Conservation (phyloP, 2,888 invertebrate genomes). For the Dioctria linearis region DNA sequence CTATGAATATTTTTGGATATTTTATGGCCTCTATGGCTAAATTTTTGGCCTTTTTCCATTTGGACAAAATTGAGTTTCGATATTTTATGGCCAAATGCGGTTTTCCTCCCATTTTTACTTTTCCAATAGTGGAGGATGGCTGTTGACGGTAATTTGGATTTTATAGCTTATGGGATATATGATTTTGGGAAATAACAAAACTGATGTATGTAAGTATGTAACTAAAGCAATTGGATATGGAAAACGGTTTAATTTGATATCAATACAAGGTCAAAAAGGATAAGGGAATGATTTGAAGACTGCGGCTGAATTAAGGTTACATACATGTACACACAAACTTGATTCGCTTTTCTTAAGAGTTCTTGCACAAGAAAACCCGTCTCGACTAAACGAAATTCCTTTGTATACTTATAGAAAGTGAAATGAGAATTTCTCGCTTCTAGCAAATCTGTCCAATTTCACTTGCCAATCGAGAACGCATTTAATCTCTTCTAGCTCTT, state of each 20-base stretch:
- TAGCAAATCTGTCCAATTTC: conserved; percentile 39
- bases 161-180: conserved; percentile 56
- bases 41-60: conserved; percentile 55
- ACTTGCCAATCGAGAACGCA: conserved; percentile 41
- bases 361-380: conserved; percentile 4
- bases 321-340: background rate
- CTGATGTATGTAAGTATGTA: conserved; percentile 1
- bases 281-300: background rate
- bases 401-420: conserved; percentile 15
- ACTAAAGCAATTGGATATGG: conserved; percentile 34
- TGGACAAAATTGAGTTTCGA: conserved; percentile 57
- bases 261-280: background rate
- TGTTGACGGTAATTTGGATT: conserved; percentile 55
- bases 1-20: conserved; percentile 60
- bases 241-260: conserved; percentile 22
- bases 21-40: conserved; percentile 53
- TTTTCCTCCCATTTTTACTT: conserved; percentile 38
- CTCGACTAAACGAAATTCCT: conserved; percentile 34
- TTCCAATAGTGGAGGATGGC: background rate
- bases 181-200: conserved; percentile 18
- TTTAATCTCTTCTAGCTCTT: conserved; percentile 33
- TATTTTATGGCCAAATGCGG: conserved; percentile 55
- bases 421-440: conserved; percentile 16
- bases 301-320: background rate
- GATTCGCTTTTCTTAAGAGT: conserved; percentile 9